Evolutionary conservation across 2,888 invertebrate genomes (phyloP).

Genomic region (Abscondita cerata): DNA sequence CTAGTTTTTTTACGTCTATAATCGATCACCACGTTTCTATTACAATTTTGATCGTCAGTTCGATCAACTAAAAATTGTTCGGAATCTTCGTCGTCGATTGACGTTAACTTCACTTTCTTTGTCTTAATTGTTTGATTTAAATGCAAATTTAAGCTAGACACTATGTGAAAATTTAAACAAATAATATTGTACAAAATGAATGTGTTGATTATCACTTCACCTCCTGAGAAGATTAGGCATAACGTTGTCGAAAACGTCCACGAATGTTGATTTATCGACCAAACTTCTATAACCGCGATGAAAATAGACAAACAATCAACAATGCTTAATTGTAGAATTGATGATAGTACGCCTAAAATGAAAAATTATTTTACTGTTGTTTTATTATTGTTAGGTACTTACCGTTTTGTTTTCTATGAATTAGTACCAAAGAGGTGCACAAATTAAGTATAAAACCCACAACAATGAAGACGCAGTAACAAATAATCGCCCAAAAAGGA

Average conservation of each 20-base stretch:
- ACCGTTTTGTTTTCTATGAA: conserved; percentile 62
- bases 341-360: conserved; percentile 62
- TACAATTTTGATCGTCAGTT: conserved; percentile 57
- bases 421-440: conserved; percentile 52
- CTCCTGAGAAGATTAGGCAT: conserved; percentile 64
- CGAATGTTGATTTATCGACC: conserved; percentile 60
- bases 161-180: conserved; percentile 65
- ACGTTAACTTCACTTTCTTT: conserved; percentile 50
- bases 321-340: conserved; percentile 62
- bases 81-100: conserved; percentile 44
- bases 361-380: too few species aligned
- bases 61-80: conserved; percentile 51
- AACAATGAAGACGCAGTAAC: conserved; percentile 45
- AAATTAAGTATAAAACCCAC: conserved; percentile 45
- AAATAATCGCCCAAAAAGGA: conserved; percentile 43
- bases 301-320: conserved; percentile 61
- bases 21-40: conserved; percentile 64
- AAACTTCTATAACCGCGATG: conserved; percentile 62
- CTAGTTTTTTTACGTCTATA: conserved; percentile 60
- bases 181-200: conserved; percentile 65
- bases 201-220: conserved; percentile 64
- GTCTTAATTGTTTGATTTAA: conserved; percentile 57
- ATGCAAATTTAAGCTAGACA: conserved; percentile 64
- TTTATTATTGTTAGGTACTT: conserved; percentile 36
- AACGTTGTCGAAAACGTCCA: conserved; percentile 62